Evolutionary conservation across 2,797 vertebrate genomes (phyloP).

Genomic region (Myotis planiceps): DNA sequence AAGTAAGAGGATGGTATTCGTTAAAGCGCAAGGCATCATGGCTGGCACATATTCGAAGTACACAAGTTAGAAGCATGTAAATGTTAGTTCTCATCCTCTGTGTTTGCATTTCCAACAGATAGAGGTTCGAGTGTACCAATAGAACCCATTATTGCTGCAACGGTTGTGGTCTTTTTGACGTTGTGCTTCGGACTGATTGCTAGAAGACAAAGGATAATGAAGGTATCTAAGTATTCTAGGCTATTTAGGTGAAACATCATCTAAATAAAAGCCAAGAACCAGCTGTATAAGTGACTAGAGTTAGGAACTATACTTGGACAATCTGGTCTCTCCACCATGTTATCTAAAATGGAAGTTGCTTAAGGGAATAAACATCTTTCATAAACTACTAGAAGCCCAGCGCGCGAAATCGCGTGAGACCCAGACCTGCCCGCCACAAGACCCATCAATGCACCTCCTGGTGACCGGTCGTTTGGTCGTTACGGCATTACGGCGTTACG

Average conservation of each 20-base stretch:
- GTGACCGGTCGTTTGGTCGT: too few relatives aligned
- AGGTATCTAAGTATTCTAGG: slow-evolving; percentile 79
- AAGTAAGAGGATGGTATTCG: background rate
- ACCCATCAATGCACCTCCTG: too few relatives aligned
- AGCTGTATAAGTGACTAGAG: background rate
- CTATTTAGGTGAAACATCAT: background rate
- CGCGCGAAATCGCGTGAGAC: rapidly evolving
- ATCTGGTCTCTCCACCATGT: background rate
- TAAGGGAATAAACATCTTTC: background rate
- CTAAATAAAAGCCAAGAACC: background rate
- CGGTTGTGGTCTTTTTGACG: slow-evolving; percentile 90
- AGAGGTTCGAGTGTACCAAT: slow-evolving; percentile 85
- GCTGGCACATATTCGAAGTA: background rate
- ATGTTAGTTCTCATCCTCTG: background rate
- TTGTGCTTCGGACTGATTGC: slow-evolving; percentile 89
- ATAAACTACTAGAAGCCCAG: background rate
- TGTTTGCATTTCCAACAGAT: slow-evolving; percentile 84
- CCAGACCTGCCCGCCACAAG: too few relatives aligned
- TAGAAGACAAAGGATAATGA: slow-evolving; percentile 86
- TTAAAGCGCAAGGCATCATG: background rate
- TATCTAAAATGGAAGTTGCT: background rate
- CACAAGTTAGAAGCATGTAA: background rate
- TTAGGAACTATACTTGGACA: background rate
- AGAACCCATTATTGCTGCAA: slow-evolving; percentile 91
- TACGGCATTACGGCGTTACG: rapidly evolving